Conservation (phyloP, 2,113 vertebrate species). For the Alexandromys fortis region DNA sequence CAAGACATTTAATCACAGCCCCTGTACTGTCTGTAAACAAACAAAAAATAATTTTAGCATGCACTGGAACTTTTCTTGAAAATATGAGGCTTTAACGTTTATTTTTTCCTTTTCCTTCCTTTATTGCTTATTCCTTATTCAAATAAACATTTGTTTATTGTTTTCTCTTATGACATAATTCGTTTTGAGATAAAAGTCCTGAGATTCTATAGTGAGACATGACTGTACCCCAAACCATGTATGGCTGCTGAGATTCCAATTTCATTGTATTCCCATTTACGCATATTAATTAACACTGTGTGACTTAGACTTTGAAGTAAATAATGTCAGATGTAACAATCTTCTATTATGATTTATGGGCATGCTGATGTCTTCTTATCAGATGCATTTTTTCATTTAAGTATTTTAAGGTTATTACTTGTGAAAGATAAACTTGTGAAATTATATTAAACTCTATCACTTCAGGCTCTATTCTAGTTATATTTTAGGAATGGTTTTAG, state of each 20-base stretch:
- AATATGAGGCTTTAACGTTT: background rate
- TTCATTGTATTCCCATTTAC: background rate
- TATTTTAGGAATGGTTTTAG: conserved; percentile 23
- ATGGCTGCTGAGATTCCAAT: background rate
- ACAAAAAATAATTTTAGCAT: background rate
- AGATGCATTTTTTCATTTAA: background rate
- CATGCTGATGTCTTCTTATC: background rate
- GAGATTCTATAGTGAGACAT: conserved; percentile 33
- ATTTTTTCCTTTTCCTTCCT: background rate
- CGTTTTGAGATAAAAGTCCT: conserved; percentile 14
- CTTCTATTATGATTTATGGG: background rate
- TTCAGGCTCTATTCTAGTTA: conserved; percentile 43
- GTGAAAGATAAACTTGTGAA: background rate
- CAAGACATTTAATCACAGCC: background rate
- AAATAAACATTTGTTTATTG: conserved; percentile 46
- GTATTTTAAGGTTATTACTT: background rate
- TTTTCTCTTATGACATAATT: background rate
- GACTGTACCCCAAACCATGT: background rate
- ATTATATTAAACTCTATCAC: background rate
- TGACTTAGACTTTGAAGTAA: conserved; percentile 10
- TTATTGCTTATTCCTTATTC: background rate
- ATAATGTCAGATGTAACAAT: background rate
- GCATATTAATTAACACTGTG: background rate
- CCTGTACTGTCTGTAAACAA: conserved; percentile 1
- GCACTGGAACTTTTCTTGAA: background rate